A percentile compares a stretch with the other conserved stretches of the same genome.
Evolutionary conservation across 2,888 invertebrate species (phyloP).

Genomic region (Drosophila lacicola): DNA sequence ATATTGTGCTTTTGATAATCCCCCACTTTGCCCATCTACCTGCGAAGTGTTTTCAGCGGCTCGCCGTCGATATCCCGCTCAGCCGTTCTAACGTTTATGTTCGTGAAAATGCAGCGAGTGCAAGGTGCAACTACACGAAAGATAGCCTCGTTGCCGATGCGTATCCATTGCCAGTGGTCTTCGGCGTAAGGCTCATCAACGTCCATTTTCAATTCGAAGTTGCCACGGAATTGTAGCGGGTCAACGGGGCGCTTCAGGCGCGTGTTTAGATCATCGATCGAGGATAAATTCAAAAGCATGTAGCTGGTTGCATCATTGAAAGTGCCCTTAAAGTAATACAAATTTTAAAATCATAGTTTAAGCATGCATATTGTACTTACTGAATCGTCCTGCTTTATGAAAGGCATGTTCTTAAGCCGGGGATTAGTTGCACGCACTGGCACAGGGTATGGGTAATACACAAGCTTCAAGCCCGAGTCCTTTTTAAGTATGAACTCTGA

Average conservation of each 20-base stretch:
- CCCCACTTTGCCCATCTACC: constrained; percentile 82
- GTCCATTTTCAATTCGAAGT: constrained; percentile 88
- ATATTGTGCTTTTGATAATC: no score
- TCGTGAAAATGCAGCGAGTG: constrained; percentile 89
- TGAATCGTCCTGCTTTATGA: constrained; percentile 68
- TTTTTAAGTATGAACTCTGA: constrained; percentile 86
- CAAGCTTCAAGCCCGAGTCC: constrained; percentile 86
- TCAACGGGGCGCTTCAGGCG: constrained; percentile 86
- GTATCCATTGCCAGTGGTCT: constrained; percentile 90
- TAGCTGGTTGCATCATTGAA: constrained; percentile 89
- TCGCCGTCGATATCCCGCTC: constrained; percentile 87
- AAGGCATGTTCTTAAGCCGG: constrained; percentile 73
- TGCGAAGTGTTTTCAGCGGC: constrained; percentile 89
- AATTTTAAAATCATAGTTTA: no score
- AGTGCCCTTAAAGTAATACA: constrained; percentile 85
- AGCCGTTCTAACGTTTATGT: constrained; percentile 89
- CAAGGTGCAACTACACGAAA: constrained; percentile 78
- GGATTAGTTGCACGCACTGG: constrained; percentile 77
- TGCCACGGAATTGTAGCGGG: constrained; percentile 88
- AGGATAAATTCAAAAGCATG: constrained; percentile 89
- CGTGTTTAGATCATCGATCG: constrained; percentile 88
- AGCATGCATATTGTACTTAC: constrained; percentile 48
- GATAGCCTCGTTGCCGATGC: constrained; percentile 85
- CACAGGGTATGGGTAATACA: constrained; percentile 87
- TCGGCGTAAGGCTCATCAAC: constrained; percentile 88